Conservation (phyloP, 2,797 vertebrate genomes). For the Esox lucius region DNA sequence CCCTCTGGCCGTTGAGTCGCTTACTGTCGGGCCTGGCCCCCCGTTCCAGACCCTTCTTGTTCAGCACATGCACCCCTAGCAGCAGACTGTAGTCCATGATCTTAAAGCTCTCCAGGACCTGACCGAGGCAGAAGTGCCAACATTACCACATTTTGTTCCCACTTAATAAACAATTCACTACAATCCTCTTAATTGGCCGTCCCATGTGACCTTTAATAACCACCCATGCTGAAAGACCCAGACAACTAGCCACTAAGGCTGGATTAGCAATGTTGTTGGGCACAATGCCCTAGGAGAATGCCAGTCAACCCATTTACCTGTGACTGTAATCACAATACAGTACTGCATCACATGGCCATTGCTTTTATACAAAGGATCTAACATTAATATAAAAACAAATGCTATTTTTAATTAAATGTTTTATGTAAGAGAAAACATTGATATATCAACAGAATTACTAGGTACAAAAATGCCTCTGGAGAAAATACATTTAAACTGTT, state of each 20-base stretch:
- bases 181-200: not conserved
- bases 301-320: too few species aligned
- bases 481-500: too few species aligned
- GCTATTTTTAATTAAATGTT: too few species aligned
- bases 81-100: constrained; percentile 97
- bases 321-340: too few species aligned
- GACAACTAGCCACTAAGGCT: constrained; percentile 26
- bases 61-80: constrained; percentile 72
- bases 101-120: constrained; percentile 97
- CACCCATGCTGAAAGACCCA: not conserved
- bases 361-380: too few species aligned
- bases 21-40: constrained; percentile 78
- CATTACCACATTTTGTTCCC: not conserved
- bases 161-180: not conserved
- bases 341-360: too few species aligned
- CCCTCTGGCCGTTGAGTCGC: constrained; percentile 82
- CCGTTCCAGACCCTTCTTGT: constrained; percentile 67
- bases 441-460: too few species aligned
- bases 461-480: too few species aligned
- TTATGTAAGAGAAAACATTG: too few species aligned
- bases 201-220: not conserved
- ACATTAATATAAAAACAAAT: too few species aligned
- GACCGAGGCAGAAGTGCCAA: constrained; percentile 1
- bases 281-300: too few species aligned
- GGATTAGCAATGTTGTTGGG: constrained; percentile 12